Evolutionary conservation across 2,797 vertebrate genomes (phyloP), one percentile per base, ranked within the genome.

Genomic region (Takifugu rubripes): DNA sequence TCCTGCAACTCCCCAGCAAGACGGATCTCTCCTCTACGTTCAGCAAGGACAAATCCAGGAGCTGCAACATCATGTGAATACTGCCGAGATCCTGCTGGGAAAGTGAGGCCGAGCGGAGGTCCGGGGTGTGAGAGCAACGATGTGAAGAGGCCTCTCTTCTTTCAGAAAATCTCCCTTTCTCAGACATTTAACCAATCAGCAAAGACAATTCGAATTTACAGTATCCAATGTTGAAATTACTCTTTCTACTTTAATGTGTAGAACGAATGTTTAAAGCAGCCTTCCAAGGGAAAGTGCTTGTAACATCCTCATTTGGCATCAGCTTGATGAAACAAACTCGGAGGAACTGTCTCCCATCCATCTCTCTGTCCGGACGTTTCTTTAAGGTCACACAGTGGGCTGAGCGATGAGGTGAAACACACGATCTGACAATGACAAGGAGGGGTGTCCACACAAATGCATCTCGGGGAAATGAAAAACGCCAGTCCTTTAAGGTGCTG

Each of bases 31-130:
- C 94, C 68, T 95, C 94, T 46, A 90, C 94, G 74, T 94, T 96
- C 85, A 93, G 91, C 89, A 96, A 96, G 86, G 93, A 97, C 73
- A 96, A 93, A 73, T 94, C 94, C 81, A 96, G 92, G 86, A 95
- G 94, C 85, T 98, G 96, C 85, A 92, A 91, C 3, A 83, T 98
- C 83, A 98, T 98, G 95, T 98, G 92, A 92, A 77, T 0, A 0
- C 61, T 25, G 54, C 51, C 21, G 56, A 33, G 16, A 36, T 36
- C 21, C 15, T 2, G 24, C 50, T 66, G 50, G 36, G 12, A 15
- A 5, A 1, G 8, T 26, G 15, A 15, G 6, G 6, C 8, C 9
- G 47, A 24, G 49, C 42, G 47, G 21, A 64, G 69, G 62, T 1
- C 2, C 14, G 42, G 42, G 7, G 43, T 61, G 62, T 61, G 65